Evolutionary conservation across 30 jellyfish, hydroid and myxozoan genomes (phyloP), one percentile per base, ranked within the genome.

Genomic region (Rhopilema esculentum): DNA sequence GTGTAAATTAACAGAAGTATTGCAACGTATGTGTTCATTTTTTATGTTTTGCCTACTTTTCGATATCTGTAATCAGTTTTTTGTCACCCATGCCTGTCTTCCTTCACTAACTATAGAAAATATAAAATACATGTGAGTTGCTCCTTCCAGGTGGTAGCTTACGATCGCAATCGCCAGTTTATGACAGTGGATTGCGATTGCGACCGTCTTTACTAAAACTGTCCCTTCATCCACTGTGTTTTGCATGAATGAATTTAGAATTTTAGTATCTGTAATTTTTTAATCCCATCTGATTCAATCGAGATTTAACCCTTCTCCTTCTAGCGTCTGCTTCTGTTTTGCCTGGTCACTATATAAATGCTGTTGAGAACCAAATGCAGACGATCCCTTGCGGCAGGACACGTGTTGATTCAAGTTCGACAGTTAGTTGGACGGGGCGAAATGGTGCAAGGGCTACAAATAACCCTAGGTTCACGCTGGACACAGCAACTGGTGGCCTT

Each of bases 281-380:
- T n/a, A n/a, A n/a, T n/a, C n/a, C n/a, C n/a, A n/a, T n/a, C n/a
- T n/a, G n/a, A n/a, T n/a, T n/a, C n/a, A n/a, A n/a, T n/a, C n/a
- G n/a, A n/a, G n/a, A n/a, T n/a, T n/a, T n/a, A n/a, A n/a, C n/a
- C n/a, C n/a, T n/a, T n/a, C n/a, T n/a, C n/a, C n/a, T n/a, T n/a
- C 57, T 40, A 91, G 98, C 99, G 23, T 32, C 97, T 17, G 86
- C 96, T 21, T 85, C 99, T 4, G 97, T 96, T 23, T 66, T 86
- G 64, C 99, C 99, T 28, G 98, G 96, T 16, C 96, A 90, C 52
- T 96, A 96, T 90, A 80, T 85, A 49, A 79, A 81, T 61, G 99
- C 97, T 6, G 76, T 78, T 50, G 99, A 96, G 75, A 72, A 77
- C 28, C 96, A 88, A 69, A 65, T 84, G 74, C 97, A 89, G 53